Evolutionary conservation across 1,140 invertebrate genomes (phyloP).

Genomic region (Drosophila subobscura): DNA sequence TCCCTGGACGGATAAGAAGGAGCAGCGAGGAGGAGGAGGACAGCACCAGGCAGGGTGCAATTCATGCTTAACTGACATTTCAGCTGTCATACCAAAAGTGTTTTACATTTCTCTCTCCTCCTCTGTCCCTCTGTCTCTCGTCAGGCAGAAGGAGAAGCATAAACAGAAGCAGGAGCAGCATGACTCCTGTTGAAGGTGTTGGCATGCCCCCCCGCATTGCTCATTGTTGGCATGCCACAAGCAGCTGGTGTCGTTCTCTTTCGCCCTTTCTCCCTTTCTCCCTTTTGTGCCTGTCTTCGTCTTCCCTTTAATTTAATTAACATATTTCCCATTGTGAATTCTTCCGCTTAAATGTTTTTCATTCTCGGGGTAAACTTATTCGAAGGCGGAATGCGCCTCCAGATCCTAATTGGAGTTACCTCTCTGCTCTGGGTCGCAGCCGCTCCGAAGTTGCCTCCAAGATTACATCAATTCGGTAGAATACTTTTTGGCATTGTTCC

Average conservation of each 20-base stretch:
- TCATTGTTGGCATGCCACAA: conserved; percentile 77
- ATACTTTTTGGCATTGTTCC: conserved; percentile 40
- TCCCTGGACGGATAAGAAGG: no score
- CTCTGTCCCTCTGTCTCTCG: neutral
- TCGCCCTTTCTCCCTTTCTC: neutral
- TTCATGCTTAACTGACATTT: conserved; percentile 78
- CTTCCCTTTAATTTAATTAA: conserved; percentile 67
- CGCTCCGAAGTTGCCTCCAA: neutral
- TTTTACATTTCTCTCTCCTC: conserved; percentile 70
- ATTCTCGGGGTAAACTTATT: conserved; percentile 13
- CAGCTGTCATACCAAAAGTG: conserved; percentile 79
- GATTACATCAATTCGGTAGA: conserved; percentile 22
- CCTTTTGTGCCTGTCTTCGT: neutral
- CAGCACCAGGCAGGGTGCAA: conserved; percentile 32
- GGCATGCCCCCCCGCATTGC: conserved; percentile 46
- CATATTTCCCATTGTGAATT: conserved; percentile 43
- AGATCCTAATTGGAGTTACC: conserved; percentile 28
- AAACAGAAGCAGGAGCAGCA: conserved; percentile 18
- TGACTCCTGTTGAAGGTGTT: conserved; percentile 49
- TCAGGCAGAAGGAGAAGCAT: conserved; percentile 17
- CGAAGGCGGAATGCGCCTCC: no score
- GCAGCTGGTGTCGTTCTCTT: conserved; percentile 68
- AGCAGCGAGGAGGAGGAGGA: no score
- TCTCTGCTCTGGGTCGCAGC: neutral
- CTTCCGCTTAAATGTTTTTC: conserved; percentile 32